phyloP scores from a whole-genome alignment of 2,797 vertebrate genomes.

The Odontamblyopus rebecca region DNA sequence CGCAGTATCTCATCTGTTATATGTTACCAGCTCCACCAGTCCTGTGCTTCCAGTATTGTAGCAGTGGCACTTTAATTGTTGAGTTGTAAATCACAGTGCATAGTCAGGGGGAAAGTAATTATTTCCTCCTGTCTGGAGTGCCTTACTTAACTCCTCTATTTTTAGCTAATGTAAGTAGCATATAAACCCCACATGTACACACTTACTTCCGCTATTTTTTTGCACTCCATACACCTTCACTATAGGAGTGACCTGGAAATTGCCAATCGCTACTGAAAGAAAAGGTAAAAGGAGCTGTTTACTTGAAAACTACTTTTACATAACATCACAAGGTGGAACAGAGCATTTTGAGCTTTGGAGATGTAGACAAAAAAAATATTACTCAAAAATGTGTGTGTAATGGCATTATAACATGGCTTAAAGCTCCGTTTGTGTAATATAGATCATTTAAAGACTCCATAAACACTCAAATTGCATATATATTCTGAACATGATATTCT shows the following conservation, averaged over 20 bases:
- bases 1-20: constrained; percentile 41
- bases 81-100: constrained; percentile 67
- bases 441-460: background rate
- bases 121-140: constrained; percentile 63
- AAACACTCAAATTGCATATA: constrained; percentile 17
- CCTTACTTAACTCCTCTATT: background rate
- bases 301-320: too few relatives aligned
- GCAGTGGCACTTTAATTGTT: constrained; percentile 68
- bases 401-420: too few relatives aligned
- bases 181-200: background rate
- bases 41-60: constrained; percentile 16
- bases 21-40: constrained; percentile 21
- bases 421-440: too few relatives aligned
- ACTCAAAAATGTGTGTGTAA: background rate
- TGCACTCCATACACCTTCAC: too few relatives aligned
- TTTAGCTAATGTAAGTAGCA: background rate
- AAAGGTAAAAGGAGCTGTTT: too few relatives aligned
- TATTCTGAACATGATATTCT: constrained; percentile 9
- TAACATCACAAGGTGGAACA: too few relatives aligned
- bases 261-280: too few relatives aligned
- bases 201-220: background rate
- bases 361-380: too few relatives aligned
- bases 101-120: constrained; percentile 64
- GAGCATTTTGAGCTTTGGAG: too few relatives aligned
- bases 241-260: too few relatives aligned